Evolutionary conservation across 1,140 invertebrate genomes (phyloP).

Genomic region (Drosophila funebris): DNA sequence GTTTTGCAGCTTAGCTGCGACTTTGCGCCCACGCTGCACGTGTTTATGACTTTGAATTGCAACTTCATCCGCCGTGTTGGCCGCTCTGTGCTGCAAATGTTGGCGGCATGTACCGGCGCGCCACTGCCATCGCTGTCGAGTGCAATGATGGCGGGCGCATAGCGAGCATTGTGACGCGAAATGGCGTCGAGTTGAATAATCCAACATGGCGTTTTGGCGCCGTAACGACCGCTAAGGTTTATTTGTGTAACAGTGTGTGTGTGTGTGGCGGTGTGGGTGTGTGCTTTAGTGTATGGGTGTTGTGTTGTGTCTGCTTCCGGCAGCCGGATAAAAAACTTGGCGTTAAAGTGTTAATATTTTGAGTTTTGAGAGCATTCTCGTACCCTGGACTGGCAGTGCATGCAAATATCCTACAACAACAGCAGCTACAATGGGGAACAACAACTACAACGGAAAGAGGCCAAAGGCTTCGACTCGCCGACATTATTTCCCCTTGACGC

Average conservation of each 20-base stretch:
- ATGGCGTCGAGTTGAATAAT: constrained; percentile 81
- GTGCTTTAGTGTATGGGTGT: constrained; percentile 32
- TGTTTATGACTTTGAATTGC: constrained; percentile 82
- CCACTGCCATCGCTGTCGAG: constrained; percentile 68
- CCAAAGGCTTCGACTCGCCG: constrained; percentile 29
- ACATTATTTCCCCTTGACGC: constrained; percentile 72
- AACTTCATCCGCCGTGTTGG: constrained; percentile 71
- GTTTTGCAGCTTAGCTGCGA: constrained; percentile 74
- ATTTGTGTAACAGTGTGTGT: constrained; percentile 26
- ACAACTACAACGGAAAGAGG: neutral
- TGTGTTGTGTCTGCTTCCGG: constrained; percentile 74
- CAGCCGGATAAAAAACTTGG: constrained; percentile 80
- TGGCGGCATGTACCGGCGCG: constrained; percentile 8
- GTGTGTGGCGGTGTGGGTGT: constrained; percentile 7
- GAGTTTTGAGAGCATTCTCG: constrained; percentile 72
- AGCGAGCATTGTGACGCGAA: constrained; percentile 79
- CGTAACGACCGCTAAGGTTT: constrained; percentile 57
- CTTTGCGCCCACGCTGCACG: constrained; percentile 79
- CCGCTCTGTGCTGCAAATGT: neutral
- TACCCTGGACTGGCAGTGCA: constrained; percentile 49
- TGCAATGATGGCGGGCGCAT: too few species aligned
- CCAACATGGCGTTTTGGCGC: constrained; percentile 78
- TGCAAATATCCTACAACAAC: constrained; percentile 49
- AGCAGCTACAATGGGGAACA: constrained; percentile 17
- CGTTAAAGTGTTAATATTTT: constrained; percentile 81